Evolutionary conservation across 2,113 vertebrate species (phyloP).

Genomic region (Cyanocitta stelleri): DNA sequence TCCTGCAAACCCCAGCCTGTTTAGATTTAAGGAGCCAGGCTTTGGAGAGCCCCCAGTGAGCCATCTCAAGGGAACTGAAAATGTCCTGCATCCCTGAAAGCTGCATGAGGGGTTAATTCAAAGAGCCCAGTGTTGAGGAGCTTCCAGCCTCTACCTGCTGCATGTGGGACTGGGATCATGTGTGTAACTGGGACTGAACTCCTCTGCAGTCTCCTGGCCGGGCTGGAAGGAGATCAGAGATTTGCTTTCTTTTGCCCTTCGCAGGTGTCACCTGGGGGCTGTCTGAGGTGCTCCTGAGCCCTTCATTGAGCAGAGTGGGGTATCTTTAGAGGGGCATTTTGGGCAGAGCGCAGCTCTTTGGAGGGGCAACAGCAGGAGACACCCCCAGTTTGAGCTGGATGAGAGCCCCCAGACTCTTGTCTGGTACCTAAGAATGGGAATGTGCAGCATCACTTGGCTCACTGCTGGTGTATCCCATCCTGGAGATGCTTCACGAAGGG

Average conservation of each 20-base stretch:
- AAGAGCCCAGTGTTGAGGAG: background rate
- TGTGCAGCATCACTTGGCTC: background rate
- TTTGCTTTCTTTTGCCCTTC: background rate
- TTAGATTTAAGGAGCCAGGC: background rate
- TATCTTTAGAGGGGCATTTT: background rate
- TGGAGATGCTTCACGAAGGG: rapidly evolving
- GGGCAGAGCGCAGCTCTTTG: background rate
- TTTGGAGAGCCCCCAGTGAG: background rate
- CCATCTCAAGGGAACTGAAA: background rate
- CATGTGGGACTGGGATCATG: rapidly evolving
- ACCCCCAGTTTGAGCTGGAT: background rate
- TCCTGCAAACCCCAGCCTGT: rapidly evolving
- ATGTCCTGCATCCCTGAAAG: background rate
- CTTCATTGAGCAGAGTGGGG: background rate
- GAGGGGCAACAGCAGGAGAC: background rate
- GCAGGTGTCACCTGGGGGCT: rapidly evolving
- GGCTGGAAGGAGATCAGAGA: background rate
- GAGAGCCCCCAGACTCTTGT: background rate
- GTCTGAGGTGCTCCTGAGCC: background rate
- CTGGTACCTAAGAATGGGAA: background rate
- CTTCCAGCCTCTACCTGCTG: background rate
- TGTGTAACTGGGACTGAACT: background rate
- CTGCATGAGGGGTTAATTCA: background rate
- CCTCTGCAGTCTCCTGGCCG: rapidly evolving
- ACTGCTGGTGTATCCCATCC: background rate